phyloP scores from a whole-genome alignment of 2,797 vertebrate species.

The Hippopotamyrus pictus region DNA sequence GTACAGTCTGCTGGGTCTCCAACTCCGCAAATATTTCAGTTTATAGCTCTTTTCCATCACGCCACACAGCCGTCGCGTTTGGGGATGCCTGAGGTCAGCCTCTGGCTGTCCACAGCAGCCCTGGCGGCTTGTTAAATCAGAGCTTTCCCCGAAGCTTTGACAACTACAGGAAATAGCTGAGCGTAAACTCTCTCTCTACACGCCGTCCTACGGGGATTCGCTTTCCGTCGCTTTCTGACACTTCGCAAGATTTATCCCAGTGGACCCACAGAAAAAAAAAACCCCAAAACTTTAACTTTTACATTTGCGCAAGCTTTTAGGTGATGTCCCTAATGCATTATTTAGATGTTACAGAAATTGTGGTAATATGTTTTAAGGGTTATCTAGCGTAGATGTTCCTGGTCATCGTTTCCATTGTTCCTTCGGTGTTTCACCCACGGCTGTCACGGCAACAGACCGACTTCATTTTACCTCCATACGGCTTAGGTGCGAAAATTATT shows the following conservation, averaged over 20 bases:
- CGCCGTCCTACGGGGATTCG: not conserved
- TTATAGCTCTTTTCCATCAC: not conserved
- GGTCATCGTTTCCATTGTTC: not conserved
- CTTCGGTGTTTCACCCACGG: not conserved
- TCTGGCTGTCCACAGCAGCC: slow-evolving; percentile 29
- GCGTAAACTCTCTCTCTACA: not conserved
- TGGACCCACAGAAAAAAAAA: not conserved
- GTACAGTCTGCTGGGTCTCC: not conserved
- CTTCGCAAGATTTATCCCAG: not conserved
- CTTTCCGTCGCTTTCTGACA: not conserved
- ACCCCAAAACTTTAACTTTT: not conserved
- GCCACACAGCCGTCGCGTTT: not conserved
- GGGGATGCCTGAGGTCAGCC: slow-evolving; percentile 45
- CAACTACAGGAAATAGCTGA: not conserved
- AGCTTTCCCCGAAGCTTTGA: not conserved
- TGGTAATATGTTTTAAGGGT: not conserved
- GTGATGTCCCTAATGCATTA: not conserved
- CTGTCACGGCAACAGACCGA: not conserved
- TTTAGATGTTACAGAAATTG: not conserved
- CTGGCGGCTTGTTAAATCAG: not conserved
- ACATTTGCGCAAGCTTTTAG: not conserved
- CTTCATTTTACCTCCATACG: not conserved
- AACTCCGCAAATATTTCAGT: slow-evolving; percentile 1
- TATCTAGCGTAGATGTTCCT: not conserved
- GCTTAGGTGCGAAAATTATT: slow-evolving; percentile 1